Evolutionary conservation across 2,113 vertebrate species (phyloP).

Genomic region (Chaetodon trifascialis): DNA sequence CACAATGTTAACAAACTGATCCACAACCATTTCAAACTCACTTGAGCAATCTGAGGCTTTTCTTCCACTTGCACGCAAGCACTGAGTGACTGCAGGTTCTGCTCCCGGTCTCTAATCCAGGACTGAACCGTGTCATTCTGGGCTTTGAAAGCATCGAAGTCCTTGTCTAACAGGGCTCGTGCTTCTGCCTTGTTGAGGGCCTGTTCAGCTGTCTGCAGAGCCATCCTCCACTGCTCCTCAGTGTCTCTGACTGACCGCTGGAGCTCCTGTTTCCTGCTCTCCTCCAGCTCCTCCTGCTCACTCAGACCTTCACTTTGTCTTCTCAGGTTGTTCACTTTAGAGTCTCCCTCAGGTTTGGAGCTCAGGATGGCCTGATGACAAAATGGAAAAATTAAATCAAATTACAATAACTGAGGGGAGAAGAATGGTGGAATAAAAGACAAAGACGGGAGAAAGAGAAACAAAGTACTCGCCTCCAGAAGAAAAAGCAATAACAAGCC

Average conservation of each 20-base stretch:
- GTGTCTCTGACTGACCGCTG: slow-evolving; percentile 37
- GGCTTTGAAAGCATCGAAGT: slow-evolving; percentile 54
- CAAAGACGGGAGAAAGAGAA: background rate
- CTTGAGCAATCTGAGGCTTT: slow-evolving; percentile 54
- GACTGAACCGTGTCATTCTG: slow-evolving; percentile 56
- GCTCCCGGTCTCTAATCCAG: slow-evolving; percentile 74
- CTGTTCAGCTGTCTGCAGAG: slow-evolving; percentile 68
- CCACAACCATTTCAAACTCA: slow-evolving; percentile 32
- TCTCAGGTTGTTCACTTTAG: slow-evolving; percentile 66
- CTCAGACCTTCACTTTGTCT: slow-evolving; percentile 59
- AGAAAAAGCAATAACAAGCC: background rate
- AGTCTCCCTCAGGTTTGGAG: slow-evolving; percentile 72
- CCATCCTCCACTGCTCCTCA: slow-evolving; percentile 77
- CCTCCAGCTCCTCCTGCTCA: slow-evolving; percentile 63
- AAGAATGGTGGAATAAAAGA: background rate
- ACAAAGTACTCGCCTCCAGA: background rate
- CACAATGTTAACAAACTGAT: background rate
- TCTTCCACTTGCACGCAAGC: slow-evolving; percentile 34
- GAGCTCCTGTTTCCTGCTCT: slow-evolving; percentile 57
- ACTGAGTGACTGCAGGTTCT: slow-evolving; percentile 49
- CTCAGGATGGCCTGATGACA: slow-evolving; percentile 66
- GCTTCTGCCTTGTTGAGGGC: slow-evolving; percentile 45
- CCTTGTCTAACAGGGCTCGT: slow-evolving; percentile 45
- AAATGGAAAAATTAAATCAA: background rate
- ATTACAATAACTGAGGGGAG: too few relatives aligned